A percentile compares a stretch with the other conserved stretches of the same genome.
These are phyloP conservation scores for Poeciliopsis retropinna DNA, from an alignment of 2,113 vertebrate species.

Conservation along the genomic window DNA sequence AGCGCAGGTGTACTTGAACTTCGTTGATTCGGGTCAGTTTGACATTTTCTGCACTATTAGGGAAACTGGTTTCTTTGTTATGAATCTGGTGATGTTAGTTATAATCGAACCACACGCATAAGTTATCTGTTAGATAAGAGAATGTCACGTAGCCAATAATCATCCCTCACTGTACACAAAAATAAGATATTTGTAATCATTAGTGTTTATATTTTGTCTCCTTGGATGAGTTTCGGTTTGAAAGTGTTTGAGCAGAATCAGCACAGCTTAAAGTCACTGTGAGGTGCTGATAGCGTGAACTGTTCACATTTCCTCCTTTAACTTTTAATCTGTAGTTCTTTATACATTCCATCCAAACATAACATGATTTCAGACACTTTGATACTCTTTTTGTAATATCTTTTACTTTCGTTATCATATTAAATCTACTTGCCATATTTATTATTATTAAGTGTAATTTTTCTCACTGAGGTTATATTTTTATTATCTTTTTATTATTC, in stretches of 20 bases:
- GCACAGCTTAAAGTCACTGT: conserved; percentile 44
- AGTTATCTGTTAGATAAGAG: conserved; percentile 4
- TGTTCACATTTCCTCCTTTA: conserved; percentile 25
- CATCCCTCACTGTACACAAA: conserved; percentile 24
- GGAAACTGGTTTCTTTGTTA: conserved; percentile 33
- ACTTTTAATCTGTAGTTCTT: conserved; percentile 45
- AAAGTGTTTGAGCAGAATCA: conserved; percentile 27
- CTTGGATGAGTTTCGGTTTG: conserved; percentile 13
- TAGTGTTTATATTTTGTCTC: conserved; percentile 32
- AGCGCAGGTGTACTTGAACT: conserved; percentile 64
- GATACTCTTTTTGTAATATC: conserved; percentile 29
- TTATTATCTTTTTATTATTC: conserved; percentile 66
- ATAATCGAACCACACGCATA: conserved; percentile 28
- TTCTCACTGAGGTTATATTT: conserved; percentile 75
- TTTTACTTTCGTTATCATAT: conserved; percentile 37
- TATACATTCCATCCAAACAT: conserved; percentile 78
- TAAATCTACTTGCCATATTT: conserved; percentile 73
- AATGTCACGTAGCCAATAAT: conserved; percentile 16
- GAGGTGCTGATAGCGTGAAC: conserved; percentile 22
- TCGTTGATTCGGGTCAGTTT: conserved; percentile 24
- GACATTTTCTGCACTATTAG: conserved; percentile 60
- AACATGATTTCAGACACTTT: conserved; percentile 56
- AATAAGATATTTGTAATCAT: conserved; percentile 52
- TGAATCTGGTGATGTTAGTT: conserved; percentile 25
- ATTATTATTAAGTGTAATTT: conserved; percentile 70